Conservation (phyloP, 1,140 invertebrate species). For the Scaptomyza pallida region DNA sequence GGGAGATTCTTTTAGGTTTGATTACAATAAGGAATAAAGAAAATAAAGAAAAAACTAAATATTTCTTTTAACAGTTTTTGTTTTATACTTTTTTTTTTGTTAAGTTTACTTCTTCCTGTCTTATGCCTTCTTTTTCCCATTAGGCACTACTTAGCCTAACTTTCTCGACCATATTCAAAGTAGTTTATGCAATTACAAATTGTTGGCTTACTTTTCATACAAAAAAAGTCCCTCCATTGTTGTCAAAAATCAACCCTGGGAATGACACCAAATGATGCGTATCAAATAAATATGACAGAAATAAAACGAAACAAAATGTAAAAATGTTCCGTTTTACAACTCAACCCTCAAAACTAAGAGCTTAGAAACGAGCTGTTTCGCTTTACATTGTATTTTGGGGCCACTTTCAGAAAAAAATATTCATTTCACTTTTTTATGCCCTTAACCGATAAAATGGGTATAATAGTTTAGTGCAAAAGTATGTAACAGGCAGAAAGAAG, state of each 20-base stretch:
- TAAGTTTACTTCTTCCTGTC: too few relatives aligned
- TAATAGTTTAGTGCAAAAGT: too few relatives aligned
- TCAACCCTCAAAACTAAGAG: slow-evolving; percentile 15
- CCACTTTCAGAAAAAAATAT: slow-evolving; percentile 52
- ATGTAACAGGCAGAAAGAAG: too few relatives aligned
- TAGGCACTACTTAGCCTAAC: not conserved
- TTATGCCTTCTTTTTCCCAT: not conserved
- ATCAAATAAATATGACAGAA: slow-evolving; percentile 46
- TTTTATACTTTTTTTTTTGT: too few relatives aligned
- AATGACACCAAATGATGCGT: slow-evolving; percentile 54
- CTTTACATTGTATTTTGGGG: slow-evolving; percentile 54
- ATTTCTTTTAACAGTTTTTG: too few relatives aligned
- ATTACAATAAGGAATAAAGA: too few relatives aligned
- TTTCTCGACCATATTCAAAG: not conserved
- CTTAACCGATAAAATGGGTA: too few relatives aligned
- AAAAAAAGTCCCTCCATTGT: not conserved
- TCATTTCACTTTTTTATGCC: slow-evolving; percentile 63
- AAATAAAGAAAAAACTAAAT: too few relatives aligned
- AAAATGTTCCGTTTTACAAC: slow-evolving; percentile 38
- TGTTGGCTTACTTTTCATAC: not conserved
- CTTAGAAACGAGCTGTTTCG: not conserved
- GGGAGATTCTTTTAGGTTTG: too few relatives aligned
- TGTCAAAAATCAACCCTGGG: slow-evolving; percentile 13
- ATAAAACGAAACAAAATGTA: slow-evolving; percentile 23
- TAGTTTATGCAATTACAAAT: slow-evolving; percentile 5